A percentile compares a stretch with the other conserved stretches of the same genome.
phyloP scores from a whole-genome alignment of 2,888 invertebrate species.

The Serrognathus titanus region DNA sequence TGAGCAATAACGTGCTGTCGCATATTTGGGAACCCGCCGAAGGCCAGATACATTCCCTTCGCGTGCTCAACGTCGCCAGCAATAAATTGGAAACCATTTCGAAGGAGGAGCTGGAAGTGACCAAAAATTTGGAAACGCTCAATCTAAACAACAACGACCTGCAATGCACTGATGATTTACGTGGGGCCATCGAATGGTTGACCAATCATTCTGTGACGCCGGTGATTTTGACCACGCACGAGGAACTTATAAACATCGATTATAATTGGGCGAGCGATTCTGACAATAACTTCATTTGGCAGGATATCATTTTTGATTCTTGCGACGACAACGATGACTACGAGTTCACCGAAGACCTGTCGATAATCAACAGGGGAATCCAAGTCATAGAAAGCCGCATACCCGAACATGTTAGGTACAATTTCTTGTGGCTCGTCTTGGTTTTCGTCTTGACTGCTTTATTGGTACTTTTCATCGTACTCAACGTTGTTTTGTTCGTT shows the following conservation, averaged over 20 bases:
- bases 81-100: conserved; percentile 56
- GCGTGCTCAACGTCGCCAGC: conserved; percentile 54
- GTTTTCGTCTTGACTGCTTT: conserved; percentile 58
- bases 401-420: conserved; percentile 9
- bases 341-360: conserved; percentile 44
- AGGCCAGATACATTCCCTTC: conserved; percentile 37
- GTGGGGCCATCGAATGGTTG: conserved; percentile 63
- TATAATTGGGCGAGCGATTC: conserved; percentile 8
- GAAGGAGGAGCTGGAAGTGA: conserved; percentile 57
- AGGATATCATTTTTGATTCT: conserved; percentile 33
- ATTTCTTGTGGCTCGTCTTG: conserved; percentile 57
- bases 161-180: conserved; percentile 65
- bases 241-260: conserved; percentile 37
- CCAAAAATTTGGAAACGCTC: conserved; percentile 57
- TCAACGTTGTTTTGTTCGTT: conserved; percentile 40
- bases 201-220: conserved; percentile 58
- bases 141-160: conserved; percentile 66
- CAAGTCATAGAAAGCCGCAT: conserved; percentile 1
- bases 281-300: conserved; percentile 37
- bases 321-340: conserved; percentile 36
- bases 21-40: conserved; percentile 55
- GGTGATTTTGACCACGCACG: conserved; percentile 37
- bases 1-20: conserved; percentile 66
- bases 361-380: background rate
- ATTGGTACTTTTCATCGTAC: conserved; percentile 53